phyloP scores from a whole-genome alignment of 2,888 invertebrate genomes.

The Leptopilina syphax region DNA sequence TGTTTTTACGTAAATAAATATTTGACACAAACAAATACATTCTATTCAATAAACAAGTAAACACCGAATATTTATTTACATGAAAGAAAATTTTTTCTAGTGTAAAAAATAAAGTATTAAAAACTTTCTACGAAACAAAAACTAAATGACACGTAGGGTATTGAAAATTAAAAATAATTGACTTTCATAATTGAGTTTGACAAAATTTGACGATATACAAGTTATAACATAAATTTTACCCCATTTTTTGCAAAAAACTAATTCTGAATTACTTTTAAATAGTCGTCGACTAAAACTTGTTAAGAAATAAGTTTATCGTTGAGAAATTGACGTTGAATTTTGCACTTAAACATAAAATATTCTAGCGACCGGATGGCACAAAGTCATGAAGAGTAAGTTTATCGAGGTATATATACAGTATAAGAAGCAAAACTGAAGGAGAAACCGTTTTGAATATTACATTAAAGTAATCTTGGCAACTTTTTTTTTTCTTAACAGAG shows the following conservation, averaged over 20 bases:
- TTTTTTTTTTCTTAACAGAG: not conserved
- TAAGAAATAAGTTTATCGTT: not conserved
- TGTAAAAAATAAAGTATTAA: no score
- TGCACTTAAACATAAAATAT: slow-evolving; percentile 7
- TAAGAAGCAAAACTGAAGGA: slow-evolving; percentile 1
- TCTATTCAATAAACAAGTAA: no score
- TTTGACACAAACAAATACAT: no score
- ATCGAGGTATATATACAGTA: not conserved
- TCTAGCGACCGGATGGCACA: slow-evolving; percentile 20
- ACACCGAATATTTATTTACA: no score
- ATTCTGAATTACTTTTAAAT: slow-evolving; percentile 11
- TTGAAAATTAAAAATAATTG: no score
- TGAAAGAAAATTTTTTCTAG: no score
- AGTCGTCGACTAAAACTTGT: not conserved
- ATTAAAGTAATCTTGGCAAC: not conserved
- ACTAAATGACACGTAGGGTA: no score
- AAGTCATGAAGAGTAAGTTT: slow-evolving; percentile 28
- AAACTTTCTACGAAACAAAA: no score
- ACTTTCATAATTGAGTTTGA: no score
- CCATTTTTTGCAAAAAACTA: not conserved
- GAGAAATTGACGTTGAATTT: slow-evolving; percentile 3
- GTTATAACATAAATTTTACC: not conserved
- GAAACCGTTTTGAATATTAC: not conserved
- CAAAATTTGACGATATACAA: no score
- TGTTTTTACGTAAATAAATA: no score